phyloP scores from a whole-genome alignment of 2,113 vertebrate species.

The Halcyon malimbica region DNA sequence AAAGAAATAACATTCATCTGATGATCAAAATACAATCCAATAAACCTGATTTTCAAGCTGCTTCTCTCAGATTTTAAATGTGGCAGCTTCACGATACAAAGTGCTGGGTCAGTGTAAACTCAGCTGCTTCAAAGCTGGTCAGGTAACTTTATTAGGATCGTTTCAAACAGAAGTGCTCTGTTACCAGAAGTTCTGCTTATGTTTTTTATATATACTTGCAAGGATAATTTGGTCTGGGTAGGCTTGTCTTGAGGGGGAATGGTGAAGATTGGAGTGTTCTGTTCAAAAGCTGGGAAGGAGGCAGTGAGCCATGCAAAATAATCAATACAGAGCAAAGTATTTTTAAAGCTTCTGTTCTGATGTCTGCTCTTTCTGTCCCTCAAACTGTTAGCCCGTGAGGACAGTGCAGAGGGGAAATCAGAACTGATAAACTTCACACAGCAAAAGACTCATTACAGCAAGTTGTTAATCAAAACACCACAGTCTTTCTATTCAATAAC shows the following conservation, averaged over 20 bases:
- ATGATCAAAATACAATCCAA: neutral
- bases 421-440: neutral
- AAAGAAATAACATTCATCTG: neutral
- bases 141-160: neutral
- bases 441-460: neutral
- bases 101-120: neutral
- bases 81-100: neutral
- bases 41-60: neutral
- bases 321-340: neutral
- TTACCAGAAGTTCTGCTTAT: too few species aligned
- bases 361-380: neutral
- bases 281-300: neutral
- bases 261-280: neutral
- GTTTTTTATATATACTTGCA: neutral
- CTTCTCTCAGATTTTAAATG: neutral
- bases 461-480: neutral
- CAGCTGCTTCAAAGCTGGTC: neutral
- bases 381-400: neutral
- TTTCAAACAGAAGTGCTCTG: neutral
- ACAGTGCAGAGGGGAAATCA: neutral
- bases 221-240: neutral
- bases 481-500: neutral
- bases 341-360: neutral
- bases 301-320: neutral
- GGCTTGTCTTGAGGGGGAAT: neutral